These are phyloP conservation scores for Saiga tatarica DNA, from an alignment of 2,113 vertebrate species.

Conservation along the genomic window DNA sequence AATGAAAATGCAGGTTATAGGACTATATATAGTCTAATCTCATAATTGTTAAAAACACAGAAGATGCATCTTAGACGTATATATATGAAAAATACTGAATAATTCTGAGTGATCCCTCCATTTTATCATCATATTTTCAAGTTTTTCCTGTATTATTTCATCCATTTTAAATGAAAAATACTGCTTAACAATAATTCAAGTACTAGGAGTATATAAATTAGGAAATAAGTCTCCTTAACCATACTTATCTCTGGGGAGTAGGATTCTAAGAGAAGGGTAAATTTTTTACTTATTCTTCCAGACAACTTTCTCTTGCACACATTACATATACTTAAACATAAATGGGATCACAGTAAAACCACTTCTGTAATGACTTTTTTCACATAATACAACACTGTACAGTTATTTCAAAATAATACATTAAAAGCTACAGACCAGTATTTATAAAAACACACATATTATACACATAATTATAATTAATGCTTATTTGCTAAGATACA, in stretches of 20 bases:
- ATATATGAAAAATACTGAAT: neutral
- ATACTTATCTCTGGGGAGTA: neutral
- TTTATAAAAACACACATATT: neutral
- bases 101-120: neutral
- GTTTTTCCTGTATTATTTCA: neutral
- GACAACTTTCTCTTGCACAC: neutral
- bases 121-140: constrained; percentile 36
- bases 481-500: constrained; percentile 3
- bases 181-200: constrained; percentile 15
- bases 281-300: neutral
- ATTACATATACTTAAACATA: neutral
- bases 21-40: neutral
- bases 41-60: constrained; percentile 25
- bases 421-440: neutral
- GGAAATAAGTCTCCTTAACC: neutral
- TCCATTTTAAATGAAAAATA: constrained; percentile 23
- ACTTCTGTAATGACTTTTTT: neutral
- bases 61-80: neutral
- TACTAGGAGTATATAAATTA: neutral
- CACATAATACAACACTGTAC: neutral
- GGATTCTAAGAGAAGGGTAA: neutral
- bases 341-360: neutral
- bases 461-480: neutral
- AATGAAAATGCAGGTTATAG: constrained; percentile 6
- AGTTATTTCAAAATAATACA: neutral